Evolutionary conservation across 2,113 vertebrate species (phyloP).

Genomic region (Otocyon megalotis): DNA sequence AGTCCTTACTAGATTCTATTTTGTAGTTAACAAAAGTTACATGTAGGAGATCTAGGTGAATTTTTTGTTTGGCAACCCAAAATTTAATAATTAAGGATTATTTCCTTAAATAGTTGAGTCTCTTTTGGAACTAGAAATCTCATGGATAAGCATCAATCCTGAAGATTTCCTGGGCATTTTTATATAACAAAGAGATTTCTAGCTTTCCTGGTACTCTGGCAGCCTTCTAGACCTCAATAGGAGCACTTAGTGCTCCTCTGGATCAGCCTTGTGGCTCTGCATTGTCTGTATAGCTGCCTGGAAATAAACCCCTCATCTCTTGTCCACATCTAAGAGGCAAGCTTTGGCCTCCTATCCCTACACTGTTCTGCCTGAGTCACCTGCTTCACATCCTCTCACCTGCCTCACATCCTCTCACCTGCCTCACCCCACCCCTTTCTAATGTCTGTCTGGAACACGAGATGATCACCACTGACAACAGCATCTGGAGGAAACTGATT

Average conservation of each 20-base stretch:
- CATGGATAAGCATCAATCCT: not conserved
- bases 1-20: not conserved
- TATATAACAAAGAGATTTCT: not conserved
- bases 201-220: not conserved
- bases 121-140: not conserved
- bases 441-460: not conserved
- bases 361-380: not conserved
- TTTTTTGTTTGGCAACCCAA: not conserved
- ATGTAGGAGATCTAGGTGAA: not conserved
- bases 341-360: not conserved
- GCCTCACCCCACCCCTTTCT: not conserved
- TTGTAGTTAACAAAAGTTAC: not conserved
- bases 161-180: not conserved
- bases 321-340: not conserved
- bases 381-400: not conserved
- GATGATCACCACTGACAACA: not conserved
- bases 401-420: not conserved
- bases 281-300: fast-evolving
- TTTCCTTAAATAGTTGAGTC: not conserved
- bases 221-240: not conserved
- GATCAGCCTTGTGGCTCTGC: not conserved
- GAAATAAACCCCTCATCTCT: not conserved
- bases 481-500: not conserved
- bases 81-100: slow-evolving; percentile 5
- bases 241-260: not conserved